A percentile compares a stretch with the other conserved stretches of the same genome.
Conservation (phyloP, 2,888 invertebrate species). For the Parelbella ahira region DNA sequence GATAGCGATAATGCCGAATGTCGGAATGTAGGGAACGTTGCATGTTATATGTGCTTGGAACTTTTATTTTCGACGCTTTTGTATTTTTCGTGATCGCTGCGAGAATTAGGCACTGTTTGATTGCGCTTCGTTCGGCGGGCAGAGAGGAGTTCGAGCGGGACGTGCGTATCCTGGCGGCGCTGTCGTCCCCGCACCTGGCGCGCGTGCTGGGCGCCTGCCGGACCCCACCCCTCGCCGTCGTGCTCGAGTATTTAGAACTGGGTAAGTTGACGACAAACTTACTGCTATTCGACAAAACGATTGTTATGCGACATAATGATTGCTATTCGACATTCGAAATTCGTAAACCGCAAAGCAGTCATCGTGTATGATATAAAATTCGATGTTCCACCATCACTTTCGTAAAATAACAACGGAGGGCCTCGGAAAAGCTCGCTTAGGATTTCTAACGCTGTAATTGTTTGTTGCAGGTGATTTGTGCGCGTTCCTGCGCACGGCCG, state of each 20-base stretch:
- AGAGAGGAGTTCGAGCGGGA: constrained; percentile 93
- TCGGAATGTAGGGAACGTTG: constrained; percentile 1
- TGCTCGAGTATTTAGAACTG: constrained; percentile 91
- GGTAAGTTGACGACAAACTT: constrained; percentile 65
- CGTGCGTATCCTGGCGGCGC: constrained; percentile 90
- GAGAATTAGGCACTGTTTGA: constrained; percentile 14
- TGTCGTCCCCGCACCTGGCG: constrained; percentile 88
- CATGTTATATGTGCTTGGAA: constrained; percentile 10
- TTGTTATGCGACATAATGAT: no score
- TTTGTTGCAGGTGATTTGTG: constrained; percentile 83
- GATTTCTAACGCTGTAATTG: no score
- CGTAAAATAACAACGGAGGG: no score
- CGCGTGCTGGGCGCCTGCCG: constrained; percentile 88
- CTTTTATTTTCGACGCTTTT: constrained; percentile 10
- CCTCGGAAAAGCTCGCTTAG: no score
- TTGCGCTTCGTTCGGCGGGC: constrained; percentile 20
- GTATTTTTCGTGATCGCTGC: background rate
- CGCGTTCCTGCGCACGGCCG: constrained; percentile 87
- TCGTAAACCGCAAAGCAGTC: no score
- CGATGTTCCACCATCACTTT: no score
- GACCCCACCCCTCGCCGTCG: constrained; percentile 88
- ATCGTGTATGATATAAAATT: no score
- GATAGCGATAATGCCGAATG: no score
- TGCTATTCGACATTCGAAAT: no score
- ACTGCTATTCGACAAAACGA: no score